Evolutionary conservation across 2,113 vertebrate genomes (phyloP), one percentile per base, ranked within the genome.

Genomic region (Dipodomys ordii): DNA sequence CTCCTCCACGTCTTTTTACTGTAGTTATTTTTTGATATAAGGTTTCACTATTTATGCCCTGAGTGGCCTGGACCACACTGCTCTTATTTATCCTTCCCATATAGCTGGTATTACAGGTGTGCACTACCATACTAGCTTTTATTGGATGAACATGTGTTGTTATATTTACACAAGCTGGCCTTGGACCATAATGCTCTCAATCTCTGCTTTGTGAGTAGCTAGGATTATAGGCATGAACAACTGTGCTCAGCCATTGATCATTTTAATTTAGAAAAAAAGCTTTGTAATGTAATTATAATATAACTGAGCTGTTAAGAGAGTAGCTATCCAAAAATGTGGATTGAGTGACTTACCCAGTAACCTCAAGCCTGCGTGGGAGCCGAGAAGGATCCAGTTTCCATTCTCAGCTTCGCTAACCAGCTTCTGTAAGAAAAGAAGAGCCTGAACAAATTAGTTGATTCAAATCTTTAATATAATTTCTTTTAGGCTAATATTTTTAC

Each of bases 341-440:
- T 23, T 64, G 44, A 91, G 23, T 73, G 57, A 65, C 39, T 32
- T 35, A 16, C 39, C 10, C 1, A 22, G 49, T 22, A 64, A 27
- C 39, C 39, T 19, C 8, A 67, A 44, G 44, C 27, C 32, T 30
- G 35, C 13, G 3, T 68, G 30, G 65, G 64, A 82, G 11, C 32
- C 71, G 62, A 53, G 28, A 46, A 46, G 64, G 32, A 60, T 19
- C 25, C 88, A 57, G 49, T 16, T 69, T 76, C 25, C 10, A 30
- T 27, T 60, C 27, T 44, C 68, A 19, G 32, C 67, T 25, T 25
- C 12, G 28, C 35, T 39, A 23, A 35, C 23, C 62, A 6, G 7
- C 65, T 91, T 94, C 49, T 49, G 92, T 65, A 78, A 92, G 44
- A 82, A 92, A 30, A 83, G 60, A 49, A 79, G 12, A 83, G 35